Evolutionary conservation across 2,888 invertebrate genomes (phyloP), one percentile per base, ranked within the genome.

Genomic region (Eumerus sabulonum): DNA sequence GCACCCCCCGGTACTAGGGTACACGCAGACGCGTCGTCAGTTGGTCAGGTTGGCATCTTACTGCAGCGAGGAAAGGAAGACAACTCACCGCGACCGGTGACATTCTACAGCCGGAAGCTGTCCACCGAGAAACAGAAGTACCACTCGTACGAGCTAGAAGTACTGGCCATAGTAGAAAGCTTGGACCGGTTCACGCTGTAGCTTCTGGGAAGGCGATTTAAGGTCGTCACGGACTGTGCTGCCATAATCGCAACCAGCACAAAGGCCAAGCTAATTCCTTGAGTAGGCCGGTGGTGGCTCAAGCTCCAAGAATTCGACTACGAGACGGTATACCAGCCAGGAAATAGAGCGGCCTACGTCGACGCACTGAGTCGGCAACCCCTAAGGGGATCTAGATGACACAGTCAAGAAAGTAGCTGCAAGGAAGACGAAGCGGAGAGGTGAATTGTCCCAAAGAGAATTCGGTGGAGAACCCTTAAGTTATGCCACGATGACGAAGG

Each of bases 91-190:
- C n/a, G n/a, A n/a, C 57, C 44, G n/a, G 45, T 57, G 27, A 12
- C 27, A 0, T 57, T 35, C 35, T 44, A 14, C 36, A 47, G 35
- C 12, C 47, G 36, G 14, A 59, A 59, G 16, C 36, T 47, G n/a
- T 36, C 60, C 12, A 19, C n/a, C 1, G 50, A 17, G n/a, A n/a
- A n/a, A n/a, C 19, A 18, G 1, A 38, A 47, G 17, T 66, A 42
- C 19, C 50, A 66, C 12, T 54, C 17, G 5, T 66, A 66, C 19
- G 66, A 66, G n/a, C 12, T 56, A 9, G 66, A 66, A 13, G 35
- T 45, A 1, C n/a, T 66, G 1, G 50, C 48, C 5, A 38, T 66
- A 1, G 48, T 56, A 9, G 57, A 67, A 9, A 57, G 35, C 9
- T 3, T 36, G 12, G n/a, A 64, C 1, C 13, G 56, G 2, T 66